Evolutionary conservation across 2,113 vertebrate species (phyloP), one percentile per base, ranked within the genome.

Genomic region (Oenanthe oenanthe): DNA sequence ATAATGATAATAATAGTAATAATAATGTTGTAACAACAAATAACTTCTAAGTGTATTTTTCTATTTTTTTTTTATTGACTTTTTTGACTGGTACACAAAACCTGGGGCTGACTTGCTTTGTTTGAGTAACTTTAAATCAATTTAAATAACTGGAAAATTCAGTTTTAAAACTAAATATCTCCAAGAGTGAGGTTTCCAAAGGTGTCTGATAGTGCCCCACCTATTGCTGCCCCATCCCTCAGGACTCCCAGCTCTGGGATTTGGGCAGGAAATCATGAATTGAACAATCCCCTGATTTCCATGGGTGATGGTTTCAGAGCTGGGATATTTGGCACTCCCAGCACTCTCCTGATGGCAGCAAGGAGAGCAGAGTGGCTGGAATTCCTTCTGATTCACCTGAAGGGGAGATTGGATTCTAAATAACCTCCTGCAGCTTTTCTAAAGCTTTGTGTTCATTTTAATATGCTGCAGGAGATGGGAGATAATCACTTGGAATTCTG

Each of bases 401-500:
- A 25, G 63, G 85, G 73, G 58, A 85, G 89, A 95, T 50, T 76
- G 83, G 88, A 84, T 91, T 96, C 93, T 75, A 76, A 96, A 92
- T 79, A 93, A 95, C 61, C 88, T 89, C 34, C 89, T 66, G 36
- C 11, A 74, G 79, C 42, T 63, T 86, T 86, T 80, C 58, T 91
- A 81, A 96, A 85, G 85, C 90, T 96, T 93, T 93, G 90, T 93
- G 65, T 79, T 92, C 74, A 51, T 76, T 96, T 94, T 88, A 94
- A 94, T 95, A 86, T 63, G 77, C 83, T 92, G 67, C 92, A 72
- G 16, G 91, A 96, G 76, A 95, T 94, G 67, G 86, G 89, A 97
- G 94, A 84, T 95, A 94, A 88, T 97, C 83, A 60, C 47, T 88
- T 94, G 93, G 97, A 97, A 95, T 93, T 92, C 97, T 85, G 91